These are phyloP conservation scores for Phalera bucephala DNA, from an alignment of 2,888 invertebrate genomes.

Conservation along the genomic window DNA sequence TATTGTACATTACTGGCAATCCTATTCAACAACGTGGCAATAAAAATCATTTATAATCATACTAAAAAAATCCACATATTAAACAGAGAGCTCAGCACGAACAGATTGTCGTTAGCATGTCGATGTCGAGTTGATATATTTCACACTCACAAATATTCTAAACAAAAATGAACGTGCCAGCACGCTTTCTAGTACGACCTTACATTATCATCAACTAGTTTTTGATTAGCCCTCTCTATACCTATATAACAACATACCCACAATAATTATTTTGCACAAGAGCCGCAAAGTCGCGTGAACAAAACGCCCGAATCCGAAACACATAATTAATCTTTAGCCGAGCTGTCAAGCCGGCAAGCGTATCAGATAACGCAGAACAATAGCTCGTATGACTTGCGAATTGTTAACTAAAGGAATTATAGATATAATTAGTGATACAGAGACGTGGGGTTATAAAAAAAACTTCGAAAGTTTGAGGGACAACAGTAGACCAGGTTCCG, in stretches of 20 bases:
- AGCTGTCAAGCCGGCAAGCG: conserved; percentile 6
- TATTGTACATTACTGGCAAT: too few species aligned
- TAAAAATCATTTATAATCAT: too few species aligned
- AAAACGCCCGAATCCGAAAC: conserved; percentile 10
- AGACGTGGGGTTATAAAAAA: conserved; percentile 15
- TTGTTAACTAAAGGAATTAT: conserved; percentile 19
- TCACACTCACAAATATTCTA: too few species aligned
- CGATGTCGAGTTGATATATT: too few species aligned
- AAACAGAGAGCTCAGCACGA: too few species aligned
- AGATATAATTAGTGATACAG: conserved; percentile 36
- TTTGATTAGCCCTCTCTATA: too few species aligned
- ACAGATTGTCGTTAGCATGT: too few species aligned
- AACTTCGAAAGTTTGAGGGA: background rate
- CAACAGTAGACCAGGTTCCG: background rate
- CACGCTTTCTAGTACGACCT: too few species aligned
- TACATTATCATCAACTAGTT: too few species aligned
- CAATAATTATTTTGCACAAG: background rate
- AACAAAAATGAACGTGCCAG: too few species aligned
- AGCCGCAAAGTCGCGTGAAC: background rate
- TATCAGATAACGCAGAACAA: conserved; percentile 32
- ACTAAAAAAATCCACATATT: too few species aligned
- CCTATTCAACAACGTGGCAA: too few species aligned
- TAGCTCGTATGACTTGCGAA: conserved; percentile 34
- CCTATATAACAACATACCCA: conserved; percentile 4
- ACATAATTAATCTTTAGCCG: conserved; percentile 37